Evolutionary conservation across 2,113 vertebrate species (phyloP).

Genomic region (Aegithalos caudatus): DNA sequence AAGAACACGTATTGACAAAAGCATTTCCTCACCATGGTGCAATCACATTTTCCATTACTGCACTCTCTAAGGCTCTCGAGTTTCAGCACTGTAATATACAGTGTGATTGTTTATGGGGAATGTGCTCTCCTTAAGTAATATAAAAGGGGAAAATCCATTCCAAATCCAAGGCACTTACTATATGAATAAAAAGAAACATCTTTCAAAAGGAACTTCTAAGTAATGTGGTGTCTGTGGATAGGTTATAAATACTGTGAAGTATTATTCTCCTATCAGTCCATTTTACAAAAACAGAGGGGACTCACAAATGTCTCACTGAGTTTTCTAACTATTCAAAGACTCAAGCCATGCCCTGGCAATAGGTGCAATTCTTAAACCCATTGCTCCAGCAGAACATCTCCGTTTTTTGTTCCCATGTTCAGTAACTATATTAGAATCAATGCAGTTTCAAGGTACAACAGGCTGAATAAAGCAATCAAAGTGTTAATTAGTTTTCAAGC

Average conservation of each 20-base stretch:
- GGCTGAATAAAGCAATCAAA: not conserved
- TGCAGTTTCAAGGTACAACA: not conserved
- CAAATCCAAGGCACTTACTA: not conserved
- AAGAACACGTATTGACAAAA: slow-evolving; percentile 36
- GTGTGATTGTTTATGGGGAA: slow-evolving; percentile 35
- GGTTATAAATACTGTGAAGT: slow-evolving; percentile 32
- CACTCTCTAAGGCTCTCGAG: slow-evolving; percentile 20
- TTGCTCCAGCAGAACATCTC: not conserved
- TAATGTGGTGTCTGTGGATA: not conserved
- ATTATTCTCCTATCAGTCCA: not conserved
- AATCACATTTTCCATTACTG: slow-evolving; percentile 65
- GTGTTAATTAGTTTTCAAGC: not conserved
- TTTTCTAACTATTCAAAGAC: not conserved
- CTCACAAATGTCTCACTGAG: not conserved
- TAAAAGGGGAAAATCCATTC: not conserved
- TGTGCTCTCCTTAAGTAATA: slow-evolving; percentile 7
- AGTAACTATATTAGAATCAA: not conserved
- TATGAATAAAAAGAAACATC: not conserved
- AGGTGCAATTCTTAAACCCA: not conserved
- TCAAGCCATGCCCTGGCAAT: not conserved
- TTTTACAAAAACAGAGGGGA: not conserved
- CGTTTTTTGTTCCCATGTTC: not conserved
- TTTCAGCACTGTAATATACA: slow-evolving; percentile 16
- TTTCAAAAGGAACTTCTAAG: not conserved
- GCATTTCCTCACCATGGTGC: slow-evolving; percentile 39